Evolutionary conservation across 2,888 invertebrate species (phyloP), one percentile per base, ranked within the genome.

Genomic region (Campoletis raptor): DNA sequence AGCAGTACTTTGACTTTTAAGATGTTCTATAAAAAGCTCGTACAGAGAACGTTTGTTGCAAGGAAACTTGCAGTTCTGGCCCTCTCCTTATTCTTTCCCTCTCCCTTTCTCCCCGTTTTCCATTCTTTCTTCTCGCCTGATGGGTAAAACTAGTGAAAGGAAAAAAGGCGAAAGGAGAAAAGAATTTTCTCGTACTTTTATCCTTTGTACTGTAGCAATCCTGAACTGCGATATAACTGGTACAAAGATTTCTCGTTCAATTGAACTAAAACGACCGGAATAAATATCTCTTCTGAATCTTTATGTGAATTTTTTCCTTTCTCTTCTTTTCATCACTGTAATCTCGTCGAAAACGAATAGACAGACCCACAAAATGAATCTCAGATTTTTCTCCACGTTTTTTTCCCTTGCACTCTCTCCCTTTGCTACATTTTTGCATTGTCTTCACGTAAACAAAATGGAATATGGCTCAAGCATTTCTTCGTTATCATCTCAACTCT

Each of bases 11-110:
- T 87, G 86, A 87, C 86, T 87, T 82, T 82, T 82, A 82, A 82
- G 86, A 87, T 84, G 86, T 84, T 87, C 84, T 87, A 87, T 87
- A 87, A 87, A 87, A 87, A 85, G 84, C 86, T 70, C 76, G 84
- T 61, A 74, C 45, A 69, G 57, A 69, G 57, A 87, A 52, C 81
- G 82, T 85, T 87, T 87, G 85, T 85, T 85, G 82, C 82, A 70
- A 74, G 57, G 74, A 82, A 61, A 73, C 57, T 66, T 37, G 66
- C 37, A 69, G 61, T 61, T 21, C 54, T 24, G 24, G n/a, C 24
- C 12, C 8, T 18, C 54, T 15, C 37, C 40, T 15, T 42, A 30
- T 57, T 45, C 42, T 21, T 42, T 36, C 74, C n/a, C 74, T 74
- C 21, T 57, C 64, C 48, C 77, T 79, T 21, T 42, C 69, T 45